phyloP scores from a whole-genome alignment of 2,113 vertebrate species.

The Poecilia latipinna region DNA sequence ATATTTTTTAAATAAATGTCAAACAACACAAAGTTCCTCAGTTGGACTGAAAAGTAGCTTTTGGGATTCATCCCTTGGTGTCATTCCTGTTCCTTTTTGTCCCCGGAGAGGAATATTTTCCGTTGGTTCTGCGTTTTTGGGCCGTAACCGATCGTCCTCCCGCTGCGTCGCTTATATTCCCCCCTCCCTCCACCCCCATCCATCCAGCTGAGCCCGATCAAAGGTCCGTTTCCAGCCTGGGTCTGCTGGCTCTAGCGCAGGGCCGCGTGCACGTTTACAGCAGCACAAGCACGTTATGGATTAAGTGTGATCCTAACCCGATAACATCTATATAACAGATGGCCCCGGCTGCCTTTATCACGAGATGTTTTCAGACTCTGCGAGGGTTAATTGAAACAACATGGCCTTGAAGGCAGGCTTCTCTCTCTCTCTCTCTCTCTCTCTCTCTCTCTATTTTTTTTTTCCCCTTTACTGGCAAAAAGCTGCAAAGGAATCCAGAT shows the following conservation, averaged over 20 bases:
- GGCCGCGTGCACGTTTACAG: conserved; percentile 40
- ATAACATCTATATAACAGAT: conserved; percentile 57
- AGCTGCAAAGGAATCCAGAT: conserved; percentile 57
- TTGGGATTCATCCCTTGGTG: too few relatives aligned
- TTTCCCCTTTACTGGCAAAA: conserved; percentile 6
- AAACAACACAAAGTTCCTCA: not conserved
- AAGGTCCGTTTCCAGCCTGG: conserved; percentile 1
- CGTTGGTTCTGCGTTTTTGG: not conserved
- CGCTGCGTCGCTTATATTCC: not conserved
- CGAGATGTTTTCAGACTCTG: conserved; percentile 50
- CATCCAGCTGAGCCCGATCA: conserved; percentile 2
- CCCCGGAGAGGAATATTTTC: not conserved
- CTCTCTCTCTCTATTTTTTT: not conserved
- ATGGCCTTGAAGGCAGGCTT: conserved; percentile 52
- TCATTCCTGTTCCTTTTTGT: not conserved
- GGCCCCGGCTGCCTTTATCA: conserved; percentile 54
- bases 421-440: too few relatives aligned
- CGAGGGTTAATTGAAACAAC: conserved; percentile 63
- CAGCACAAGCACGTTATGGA: conserved; percentile 65
- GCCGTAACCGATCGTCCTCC: conserved; percentile 27
- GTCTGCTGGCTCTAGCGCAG: conserved; percentile 9
- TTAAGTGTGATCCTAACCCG: conserved; percentile 45
- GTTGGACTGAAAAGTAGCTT: not conserved
- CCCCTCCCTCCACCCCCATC: not conserved
- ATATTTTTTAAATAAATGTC: too few relatives aligned